Conservation (phyloP, 2,797 vertebrate species). For the Mus minutoides region DNA sequence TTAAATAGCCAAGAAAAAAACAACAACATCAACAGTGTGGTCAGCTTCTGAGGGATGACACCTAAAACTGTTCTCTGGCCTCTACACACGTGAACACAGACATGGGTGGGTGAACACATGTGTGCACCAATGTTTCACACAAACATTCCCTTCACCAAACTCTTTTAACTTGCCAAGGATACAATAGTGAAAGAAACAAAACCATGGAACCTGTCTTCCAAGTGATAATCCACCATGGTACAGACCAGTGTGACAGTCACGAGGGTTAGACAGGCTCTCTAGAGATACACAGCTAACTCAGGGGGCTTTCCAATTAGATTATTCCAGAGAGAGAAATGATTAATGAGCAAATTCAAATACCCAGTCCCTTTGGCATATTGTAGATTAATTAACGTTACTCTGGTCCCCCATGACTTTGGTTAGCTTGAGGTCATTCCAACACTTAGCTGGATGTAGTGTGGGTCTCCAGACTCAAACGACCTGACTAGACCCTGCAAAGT, state of each 20-base stretch:
- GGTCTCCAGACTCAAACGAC: not conserved
- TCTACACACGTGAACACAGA: not conserved
- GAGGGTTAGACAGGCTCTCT: not conserved
- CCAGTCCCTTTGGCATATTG: not conserved
- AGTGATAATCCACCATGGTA: not conserved
- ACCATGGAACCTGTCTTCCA: not conserved
- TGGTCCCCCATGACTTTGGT: slow-evolving; percentile 24
- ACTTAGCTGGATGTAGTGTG: not conserved
- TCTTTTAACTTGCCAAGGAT: not conserved
- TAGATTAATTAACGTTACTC: slow-evolving; percentile 27
- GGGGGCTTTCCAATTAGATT: not conserved
- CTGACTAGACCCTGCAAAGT: not conserved
- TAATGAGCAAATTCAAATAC: slow-evolving; percentile 35
- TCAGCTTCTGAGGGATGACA: not conserved
- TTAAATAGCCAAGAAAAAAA: not conserved
- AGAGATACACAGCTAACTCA: not conserved
- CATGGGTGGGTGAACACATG: not conserved
- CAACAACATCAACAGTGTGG: too few species aligned
- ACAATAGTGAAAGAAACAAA: not conserved
- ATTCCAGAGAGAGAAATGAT: not conserved
- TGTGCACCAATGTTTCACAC: not conserved
- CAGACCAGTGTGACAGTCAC: not conserved
- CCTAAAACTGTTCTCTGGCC: not conserved
- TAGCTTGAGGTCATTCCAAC: not conserved
- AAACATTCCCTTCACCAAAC: not conserved